Evolutionary conservation across 1,140 invertebrate species (phyloP).

Genomic region (Reticulitermes speratus): DNA sequence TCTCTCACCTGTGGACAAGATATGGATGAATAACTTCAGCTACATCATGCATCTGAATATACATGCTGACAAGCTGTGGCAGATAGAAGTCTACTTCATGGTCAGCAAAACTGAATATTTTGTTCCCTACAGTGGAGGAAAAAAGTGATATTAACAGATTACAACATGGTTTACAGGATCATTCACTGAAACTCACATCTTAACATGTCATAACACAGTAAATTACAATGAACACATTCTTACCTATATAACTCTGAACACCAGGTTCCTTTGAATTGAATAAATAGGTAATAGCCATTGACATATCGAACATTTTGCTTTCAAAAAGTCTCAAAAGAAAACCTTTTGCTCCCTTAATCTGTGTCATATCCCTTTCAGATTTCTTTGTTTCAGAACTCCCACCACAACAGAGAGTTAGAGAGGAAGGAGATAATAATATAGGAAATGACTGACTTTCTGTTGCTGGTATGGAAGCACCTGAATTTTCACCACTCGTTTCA

Average conservation of each 20-base stretch:
- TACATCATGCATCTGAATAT: conserved; percentile 95
- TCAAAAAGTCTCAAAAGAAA: conserved; percentile 89
- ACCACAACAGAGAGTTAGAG: background rate
- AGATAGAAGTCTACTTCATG: conserved; percentile 96
- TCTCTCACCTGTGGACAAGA: conserved; percentile 78
- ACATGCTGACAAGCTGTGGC: conserved; percentile 97
- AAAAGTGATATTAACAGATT: background rate
- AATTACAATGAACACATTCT: conserved; percentile 38
- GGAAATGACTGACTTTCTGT: conserved; percentile 2
- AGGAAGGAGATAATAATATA: conserved; percentile 17
- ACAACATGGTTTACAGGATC: background rate
- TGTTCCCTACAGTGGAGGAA: conserved; percentile 64
- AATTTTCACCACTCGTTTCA: background rate
- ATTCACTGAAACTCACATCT: background rate
- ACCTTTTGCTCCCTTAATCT: conserved; percentile 43
- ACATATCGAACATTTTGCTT: conserved; percentile 96
- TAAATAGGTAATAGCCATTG: conserved; percentile 95
- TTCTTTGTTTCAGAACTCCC: conserved; percentile 24
- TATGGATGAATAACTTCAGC: conserved; percentile 95
- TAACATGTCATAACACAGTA: background rate
- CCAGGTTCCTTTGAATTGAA: conserved; percentile 98
- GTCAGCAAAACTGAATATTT: conserved; percentile 92
- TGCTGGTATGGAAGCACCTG: conserved; percentile 8
- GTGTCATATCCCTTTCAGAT: conserved; percentile 30
- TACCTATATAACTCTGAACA: conserved; percentile 91